Evolutionary conservation across 1,140 invertebrate genomes (phyloP), one percentile per base, ranked within the genome.

Genomic region (Bradysia coprophila): DNA sequence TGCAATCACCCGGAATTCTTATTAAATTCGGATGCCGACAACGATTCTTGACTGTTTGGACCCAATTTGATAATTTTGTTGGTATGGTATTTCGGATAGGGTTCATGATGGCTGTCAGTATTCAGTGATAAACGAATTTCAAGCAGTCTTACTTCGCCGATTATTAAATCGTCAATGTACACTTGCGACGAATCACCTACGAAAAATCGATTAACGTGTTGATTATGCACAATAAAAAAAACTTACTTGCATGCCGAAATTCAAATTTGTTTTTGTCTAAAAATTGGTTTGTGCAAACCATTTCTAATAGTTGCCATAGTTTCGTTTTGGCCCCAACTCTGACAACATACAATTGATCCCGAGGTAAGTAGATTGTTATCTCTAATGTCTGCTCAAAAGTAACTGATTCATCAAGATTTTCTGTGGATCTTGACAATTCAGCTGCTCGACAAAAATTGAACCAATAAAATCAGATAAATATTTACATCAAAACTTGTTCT

Each of bases 281-380:
- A 57, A 76, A 73, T 56, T 86, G 87, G 51, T 88, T 83, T n/a
- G 70, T 66, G 51, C 86, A 89, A 4, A 86, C 77, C 55, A 78
- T 71, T 20, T 67, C 61, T 46, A 86, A 82, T 71, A 49, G 81
- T 72, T 41, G 72, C 63, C 24, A 87, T 56, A 34, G 68, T 61
- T 42, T 72, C 71, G 57, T 75, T 68, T 40, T 76, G 71, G 55
- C 78, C 72, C 43, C 58, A 32, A 61, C 28, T 0, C 58, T 49
- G 13, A 52, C 45, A 41, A 61, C 58, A 54, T 78, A 83, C 19
- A 89, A 67, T 61, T 91, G 85, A 59, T 83, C 81, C 40, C 76
- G 71, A 10, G 86, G 86, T 44, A 91, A 61, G 56, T 87, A 78
- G 13, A 91, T 80, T 5, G 57, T 61, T 18, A 61, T 60, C 37